phyloP scores from a whole-genome alignment of 2,888 invertebrate species.

The Kryphioiulus occultus region DNA sequence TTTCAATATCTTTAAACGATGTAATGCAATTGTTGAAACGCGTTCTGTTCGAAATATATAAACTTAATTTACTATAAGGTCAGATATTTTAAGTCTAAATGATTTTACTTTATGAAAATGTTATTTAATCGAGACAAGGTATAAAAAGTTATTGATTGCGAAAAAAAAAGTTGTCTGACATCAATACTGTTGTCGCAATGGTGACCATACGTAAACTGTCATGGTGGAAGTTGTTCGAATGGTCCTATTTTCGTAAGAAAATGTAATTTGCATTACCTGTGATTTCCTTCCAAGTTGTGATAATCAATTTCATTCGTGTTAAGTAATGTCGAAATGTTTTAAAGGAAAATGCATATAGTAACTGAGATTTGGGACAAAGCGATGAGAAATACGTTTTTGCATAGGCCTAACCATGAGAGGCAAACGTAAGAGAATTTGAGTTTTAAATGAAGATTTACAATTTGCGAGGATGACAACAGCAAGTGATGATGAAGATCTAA shows the following conservation, averaged over 20 bases:
- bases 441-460: not conserved
- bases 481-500: not conserved
- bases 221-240: not conserved
- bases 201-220: not conserved
- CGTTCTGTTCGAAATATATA: not conserved
- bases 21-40: too few relatives aligned
- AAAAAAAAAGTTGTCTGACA: not conserved
- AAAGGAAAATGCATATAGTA: not conserved
- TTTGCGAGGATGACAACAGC: conserved; percentile 24
- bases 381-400: not conserved
- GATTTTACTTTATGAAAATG: not conserved
- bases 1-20: not conserved
- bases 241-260: not conserved
- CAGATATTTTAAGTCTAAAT: not conserved
- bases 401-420: not conserved
- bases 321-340: not conserved
- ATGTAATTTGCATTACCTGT: not conserved
- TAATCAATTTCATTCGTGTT: not conserved
- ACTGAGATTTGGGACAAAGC: not conserved
- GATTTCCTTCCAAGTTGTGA: not conserved
- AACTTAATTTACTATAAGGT: not conserved
- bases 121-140: too few relatives aligned
- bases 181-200: not conserved
- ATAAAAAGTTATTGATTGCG: too few relatives aligned
- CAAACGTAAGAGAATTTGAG: not conserved